Percentiles rank a stretch among this genome's conserved stretches.
phyloP scores from a whole-genome alignment of 2,113 vertebrate genomes.

The Bubo scandiacus region DNA sequence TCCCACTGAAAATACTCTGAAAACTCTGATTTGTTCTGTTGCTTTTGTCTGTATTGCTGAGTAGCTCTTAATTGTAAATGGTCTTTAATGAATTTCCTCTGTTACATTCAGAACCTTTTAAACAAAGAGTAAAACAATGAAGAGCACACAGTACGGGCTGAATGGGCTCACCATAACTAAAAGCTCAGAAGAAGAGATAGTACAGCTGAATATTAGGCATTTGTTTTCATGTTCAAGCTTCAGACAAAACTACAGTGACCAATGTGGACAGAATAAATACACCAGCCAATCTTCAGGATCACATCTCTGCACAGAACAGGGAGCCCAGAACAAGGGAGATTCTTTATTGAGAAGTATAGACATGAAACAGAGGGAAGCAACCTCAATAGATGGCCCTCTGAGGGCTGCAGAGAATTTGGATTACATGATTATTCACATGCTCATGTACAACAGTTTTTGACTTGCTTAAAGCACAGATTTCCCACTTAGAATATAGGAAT shows the following conservation, averaged over 20 bases:
- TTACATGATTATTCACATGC: background rate
- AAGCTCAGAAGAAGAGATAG: background rate
- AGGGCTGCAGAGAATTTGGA: background rate
- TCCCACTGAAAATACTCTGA: background rate
- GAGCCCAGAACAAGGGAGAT: background rate
- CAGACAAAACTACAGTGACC: background rate
- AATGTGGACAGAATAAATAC: background rate
- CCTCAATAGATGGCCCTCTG: background rate
- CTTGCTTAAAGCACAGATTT: background rate
- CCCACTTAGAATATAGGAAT: background rate
- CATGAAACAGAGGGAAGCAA: background rate
- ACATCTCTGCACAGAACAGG: background rate
- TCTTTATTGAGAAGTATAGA: background rate
- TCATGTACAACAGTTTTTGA: background rate
- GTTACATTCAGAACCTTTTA: background rate
- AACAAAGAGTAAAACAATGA: background rate
- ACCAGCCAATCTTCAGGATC: background rate
- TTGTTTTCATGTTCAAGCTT: background rate
- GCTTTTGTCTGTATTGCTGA: background rate
- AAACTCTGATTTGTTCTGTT: background rate
- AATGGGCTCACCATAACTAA: background rate
- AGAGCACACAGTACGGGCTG: accelerated
- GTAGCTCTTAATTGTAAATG: background rate
- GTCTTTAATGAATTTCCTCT: background rate
- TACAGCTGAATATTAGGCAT: background rate